Percentiles rank a stretch among this genome's conserved stretches.
These are phyloP conservation scores for Mystacides longicornis DNA, from an alignment of 2,888 invertebrate genomes.

Conservation along the genomic window DNA sequence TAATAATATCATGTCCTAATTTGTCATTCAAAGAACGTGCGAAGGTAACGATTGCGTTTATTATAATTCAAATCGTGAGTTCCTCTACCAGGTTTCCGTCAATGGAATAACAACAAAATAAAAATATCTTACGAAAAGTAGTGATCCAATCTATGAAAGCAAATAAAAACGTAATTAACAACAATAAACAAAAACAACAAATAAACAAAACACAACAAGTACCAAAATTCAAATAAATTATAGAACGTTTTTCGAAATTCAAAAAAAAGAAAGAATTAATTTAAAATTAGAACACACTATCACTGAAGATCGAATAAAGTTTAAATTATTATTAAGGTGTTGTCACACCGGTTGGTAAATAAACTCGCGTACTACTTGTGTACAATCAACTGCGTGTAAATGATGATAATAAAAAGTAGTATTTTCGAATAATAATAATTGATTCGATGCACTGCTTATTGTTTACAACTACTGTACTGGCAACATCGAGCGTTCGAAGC, in stretches of 20 bases:
- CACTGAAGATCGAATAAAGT: no score
- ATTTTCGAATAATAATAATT: not conserved
- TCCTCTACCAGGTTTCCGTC: not conserved
- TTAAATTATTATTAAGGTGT: constrained; percentile 1
- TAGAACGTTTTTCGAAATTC: no score
- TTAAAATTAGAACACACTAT: not conserved
- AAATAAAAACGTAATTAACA: not conserved
- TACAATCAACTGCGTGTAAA: not conserved
- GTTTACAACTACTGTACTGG: no score
- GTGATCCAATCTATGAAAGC: no score
- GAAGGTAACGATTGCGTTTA: no score
- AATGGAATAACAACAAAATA: no score
- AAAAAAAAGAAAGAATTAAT: not conserved
- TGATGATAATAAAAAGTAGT: not conserved
- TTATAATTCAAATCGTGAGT: not conserved
- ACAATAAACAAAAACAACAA: not conserved
- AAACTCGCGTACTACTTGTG: not conserved
- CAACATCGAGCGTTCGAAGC: no score
- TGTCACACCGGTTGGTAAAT: constrained; percentile 2
- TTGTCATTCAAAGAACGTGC: not conserved
- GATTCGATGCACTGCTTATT: not conserved
- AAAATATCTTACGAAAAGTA: no score
- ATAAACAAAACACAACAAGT: not conserved
- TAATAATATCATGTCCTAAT: not conserved
- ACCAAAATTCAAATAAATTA: not conserved